These are phyloP conservation scores for Hiodon alosoides DNA, from an alignment of 2,113 vertebrate genomes.

Conservation along the genomic window DNA sequence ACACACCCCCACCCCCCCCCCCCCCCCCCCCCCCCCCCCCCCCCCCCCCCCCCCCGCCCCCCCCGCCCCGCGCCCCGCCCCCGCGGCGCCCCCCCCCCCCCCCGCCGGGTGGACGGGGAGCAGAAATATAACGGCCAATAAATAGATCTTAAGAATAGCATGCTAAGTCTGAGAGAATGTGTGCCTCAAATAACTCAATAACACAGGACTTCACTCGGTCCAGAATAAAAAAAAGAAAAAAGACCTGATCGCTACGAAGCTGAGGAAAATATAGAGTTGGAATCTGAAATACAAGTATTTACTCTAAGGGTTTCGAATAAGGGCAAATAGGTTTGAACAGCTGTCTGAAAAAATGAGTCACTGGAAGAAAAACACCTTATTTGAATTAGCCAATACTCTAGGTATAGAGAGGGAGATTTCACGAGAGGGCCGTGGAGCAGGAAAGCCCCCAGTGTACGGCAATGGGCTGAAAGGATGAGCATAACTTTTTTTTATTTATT, in stretches of 20 bases:
- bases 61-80: no score
- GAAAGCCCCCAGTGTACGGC: not conserved
- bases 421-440: not conserved
- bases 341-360: conserved; percentile 4
- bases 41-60: no score
- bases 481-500: not conserved
- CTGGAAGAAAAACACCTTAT: conserved; percentile 20
- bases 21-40: no score
- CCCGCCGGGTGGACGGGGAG: no score
- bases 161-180: no score
- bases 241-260: not conserved
- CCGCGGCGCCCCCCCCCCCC: no score
- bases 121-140: no score
- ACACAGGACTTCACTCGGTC: not conserved
- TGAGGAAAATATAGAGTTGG: not conserved
- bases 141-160: no score
- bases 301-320: conserved; percentile 3
- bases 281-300: not conserved
- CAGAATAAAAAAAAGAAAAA: not conserved
- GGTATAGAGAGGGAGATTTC: not conserved
- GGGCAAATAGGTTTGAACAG: conserved; percentile 13
- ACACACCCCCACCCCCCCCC: no score
- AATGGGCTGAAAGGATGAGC: not conserved
- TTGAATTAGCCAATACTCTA: conserved; percentile 13
- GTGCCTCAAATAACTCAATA: no score